These are phyloP conservation scores for Pogonomyrmex californicus DNA, from an alignment of 1,140 invertebrate genomes.

Conservation along the genomic window DNA sequence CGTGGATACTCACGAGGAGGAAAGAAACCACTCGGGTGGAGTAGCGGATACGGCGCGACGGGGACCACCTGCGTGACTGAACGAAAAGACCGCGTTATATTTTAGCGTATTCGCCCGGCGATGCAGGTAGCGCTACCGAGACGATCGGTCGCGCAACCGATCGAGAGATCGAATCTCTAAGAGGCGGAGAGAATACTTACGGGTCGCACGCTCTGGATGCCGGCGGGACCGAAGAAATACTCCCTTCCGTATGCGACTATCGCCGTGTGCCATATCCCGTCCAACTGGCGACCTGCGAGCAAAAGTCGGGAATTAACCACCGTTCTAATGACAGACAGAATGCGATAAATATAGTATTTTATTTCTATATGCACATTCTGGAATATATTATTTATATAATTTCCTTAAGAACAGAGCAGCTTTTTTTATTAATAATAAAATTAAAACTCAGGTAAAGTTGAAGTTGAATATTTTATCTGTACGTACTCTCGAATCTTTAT, in stretches of 20 bases:
- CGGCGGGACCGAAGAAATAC: constrained; percentile 94
- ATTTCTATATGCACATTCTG: not conserved
- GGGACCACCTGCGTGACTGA: constrained; percentile 40
- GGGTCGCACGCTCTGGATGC: constrained; percentile 93
- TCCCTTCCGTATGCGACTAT: constrained; percentile 95
- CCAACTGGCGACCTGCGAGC: constrained; percentile 91
- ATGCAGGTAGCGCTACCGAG: constrained; percentile 13
- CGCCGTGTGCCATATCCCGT: constrained; percentile 96
- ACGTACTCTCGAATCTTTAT: too few species aligned
- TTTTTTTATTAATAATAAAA: not conserved
- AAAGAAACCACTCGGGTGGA: constrained; percentile 46
- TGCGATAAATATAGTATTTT: not conserved
- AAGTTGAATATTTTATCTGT: too few species aligned
- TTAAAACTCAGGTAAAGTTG: too few species aligned
- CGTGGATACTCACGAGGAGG: constrained; percentile 36
- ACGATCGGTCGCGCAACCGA: not conserved
- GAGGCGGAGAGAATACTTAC: constrained; percentile 88
- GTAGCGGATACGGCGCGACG: constrained; percentile 38
- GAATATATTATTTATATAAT: not conserved
- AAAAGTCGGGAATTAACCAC: constrained; percentile 37
- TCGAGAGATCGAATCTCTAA: not conserved
- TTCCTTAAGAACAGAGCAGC: not conserved
- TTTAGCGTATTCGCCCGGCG: not conserved
- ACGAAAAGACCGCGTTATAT: constrained; percentile 27
- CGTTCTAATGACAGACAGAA: not conserved